Conservation (phyloP, 1,140 invertebrate species). For the Drosophila murphyi region DNA sequence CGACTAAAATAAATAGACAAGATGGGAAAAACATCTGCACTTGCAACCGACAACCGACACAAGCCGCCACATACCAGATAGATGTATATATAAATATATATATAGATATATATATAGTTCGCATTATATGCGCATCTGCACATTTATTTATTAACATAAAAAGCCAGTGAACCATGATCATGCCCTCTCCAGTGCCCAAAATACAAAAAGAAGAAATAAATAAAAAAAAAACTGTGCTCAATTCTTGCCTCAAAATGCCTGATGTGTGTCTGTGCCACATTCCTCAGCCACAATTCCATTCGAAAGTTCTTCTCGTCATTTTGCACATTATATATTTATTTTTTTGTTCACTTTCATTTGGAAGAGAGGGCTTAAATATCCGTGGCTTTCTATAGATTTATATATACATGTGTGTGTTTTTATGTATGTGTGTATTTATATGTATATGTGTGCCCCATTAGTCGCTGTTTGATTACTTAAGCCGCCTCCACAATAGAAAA, state of each 20-base stretch:
- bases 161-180: slow-evolving; percentile 75
- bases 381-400: background rate
- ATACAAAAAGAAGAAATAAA: background rate
- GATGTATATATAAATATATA: background rate
- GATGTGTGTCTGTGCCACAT: slow-evolving; percentile 55
- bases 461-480: slow-evolving; percentile 68
- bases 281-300: slow-evolving; percentile 27
- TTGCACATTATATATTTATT: slow-evolving; percentile 30
- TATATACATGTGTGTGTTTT: slow-evolving; percentile 5
- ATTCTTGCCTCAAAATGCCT: slow-evolving; percentile 8
- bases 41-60: slow-evolving; percentile 4
- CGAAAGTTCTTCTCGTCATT: slow-evolving; percentile 50
- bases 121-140: slow-evolving; percentile 28
- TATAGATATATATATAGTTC: background rate
- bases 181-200: slow-evolving; percentile 38
- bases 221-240: background rate
- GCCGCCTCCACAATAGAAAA: slow-evolving; percentile 63
- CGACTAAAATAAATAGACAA: slow-evolving; percentile 1
- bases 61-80: background rate
- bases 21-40: slow-evolving; percentile 30
- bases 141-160: slow-evolving; percentile 81
- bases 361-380: slow-evolving; percentile 51
- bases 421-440: background rate
- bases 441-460: slow-evolving; percentile 39
- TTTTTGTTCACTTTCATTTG: slow-evolving; percentile 65